Evolutionary conservation across 2,888 invertebrate genomes (phyloP).

Genomic region (Neuroscelio doddi): DNA sequence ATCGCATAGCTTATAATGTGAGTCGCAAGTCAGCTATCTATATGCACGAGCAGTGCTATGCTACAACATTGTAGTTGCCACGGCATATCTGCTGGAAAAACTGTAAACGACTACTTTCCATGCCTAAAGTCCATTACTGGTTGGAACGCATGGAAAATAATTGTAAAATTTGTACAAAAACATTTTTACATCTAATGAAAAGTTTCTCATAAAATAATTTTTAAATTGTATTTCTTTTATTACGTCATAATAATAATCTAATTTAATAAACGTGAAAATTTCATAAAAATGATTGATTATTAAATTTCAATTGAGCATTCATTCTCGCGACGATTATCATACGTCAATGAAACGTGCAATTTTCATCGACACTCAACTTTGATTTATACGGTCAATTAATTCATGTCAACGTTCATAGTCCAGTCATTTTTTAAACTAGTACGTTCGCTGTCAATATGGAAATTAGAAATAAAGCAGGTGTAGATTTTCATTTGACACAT

Average conservation of each 20-base stretch:
- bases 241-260: no score
- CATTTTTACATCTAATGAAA: no score
- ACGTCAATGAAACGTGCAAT: neutral
- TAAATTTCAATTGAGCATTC: neutral
- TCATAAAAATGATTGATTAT: neutral
- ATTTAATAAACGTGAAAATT: neutral
- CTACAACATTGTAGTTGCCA: slow-evolving; percentile 16
- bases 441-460: neutral
- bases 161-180: no score
- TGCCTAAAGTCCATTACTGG: no score
- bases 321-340: neutral
- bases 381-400: neutral
- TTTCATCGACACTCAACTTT: neutral
- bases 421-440: neutral
- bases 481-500: neutral
- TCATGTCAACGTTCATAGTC: neutral
- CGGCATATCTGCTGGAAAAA: neutral
- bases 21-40: neutral
- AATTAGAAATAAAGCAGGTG: neutral
- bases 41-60: neutral
- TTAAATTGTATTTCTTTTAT: no score
- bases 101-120: slow-evolving; percentile 24
- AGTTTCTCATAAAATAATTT: no score
- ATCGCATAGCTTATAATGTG: slow-evolving; percentile 3
- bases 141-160: no score